Conservation (phyloP, 1,140 invertebrate species). For the Caerostris extrusa region DNA sequence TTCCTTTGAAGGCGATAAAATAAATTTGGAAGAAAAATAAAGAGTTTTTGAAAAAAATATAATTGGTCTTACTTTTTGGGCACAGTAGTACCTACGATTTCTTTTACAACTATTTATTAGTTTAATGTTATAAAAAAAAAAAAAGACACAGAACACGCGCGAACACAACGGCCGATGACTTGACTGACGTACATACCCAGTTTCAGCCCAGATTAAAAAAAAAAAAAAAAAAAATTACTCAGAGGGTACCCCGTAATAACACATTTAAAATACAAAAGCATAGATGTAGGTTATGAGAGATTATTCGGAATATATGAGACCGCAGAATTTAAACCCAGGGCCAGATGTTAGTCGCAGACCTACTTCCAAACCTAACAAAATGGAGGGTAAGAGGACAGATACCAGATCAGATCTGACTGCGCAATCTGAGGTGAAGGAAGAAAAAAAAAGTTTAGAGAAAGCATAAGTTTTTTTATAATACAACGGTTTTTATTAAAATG, state of each 20-base stretch:
- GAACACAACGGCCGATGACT: constrained; percentile 4
- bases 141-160: neutral
- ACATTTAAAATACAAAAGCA: constrained; percentile 50
- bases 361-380: neutral
- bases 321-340: constrained; percentile 42
- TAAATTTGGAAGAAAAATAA: too few species aligned
- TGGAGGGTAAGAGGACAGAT: neutral
- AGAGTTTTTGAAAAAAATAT: too few species aligned
- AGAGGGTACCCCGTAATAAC: constrained; percentile 3
- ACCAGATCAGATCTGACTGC: neutral
- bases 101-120: too few species aligned
- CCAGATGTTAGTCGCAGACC: constrained; percentile 40
- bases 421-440: neutral
- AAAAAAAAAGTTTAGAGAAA: neutral
- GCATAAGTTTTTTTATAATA: neutral
- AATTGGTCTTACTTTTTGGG: too few species aligned
- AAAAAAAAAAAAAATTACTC: neutral
- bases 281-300: constrained; percentile 52
- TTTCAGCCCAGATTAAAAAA: constrained; percentile 19
- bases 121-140: too few species aligned
- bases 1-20: too few species aligned
- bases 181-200: constrained; percentile 8
- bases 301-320: constrained; percentile 51
- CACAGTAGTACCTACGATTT: too few species aligned
- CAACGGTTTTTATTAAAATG: neutral